Percentiles rank a stretch among this genome's conserved stretches.
phyloP scores from a whole-genome alignment of 1,140 invertebrate genomes.

The Bilobella aurantiaca region DNA sequence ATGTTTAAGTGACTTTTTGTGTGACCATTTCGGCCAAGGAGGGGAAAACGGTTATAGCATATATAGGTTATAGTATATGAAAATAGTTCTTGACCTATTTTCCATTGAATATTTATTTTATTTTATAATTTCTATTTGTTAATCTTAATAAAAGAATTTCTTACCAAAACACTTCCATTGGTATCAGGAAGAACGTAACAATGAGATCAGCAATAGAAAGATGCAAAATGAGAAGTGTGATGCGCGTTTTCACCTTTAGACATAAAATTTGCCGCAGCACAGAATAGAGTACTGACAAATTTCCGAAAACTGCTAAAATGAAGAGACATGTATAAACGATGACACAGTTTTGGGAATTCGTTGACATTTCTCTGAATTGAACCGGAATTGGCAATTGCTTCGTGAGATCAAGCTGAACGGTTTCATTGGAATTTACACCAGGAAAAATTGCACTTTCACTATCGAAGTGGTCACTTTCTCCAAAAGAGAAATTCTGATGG shows the following conservation, averaged over 20 bases:
- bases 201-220: slow-evolving; percentile 64
- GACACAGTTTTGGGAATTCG: slow-evolving; percentile 37
- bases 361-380: slow-evolving; percentile 13
- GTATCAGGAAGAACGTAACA: slow-evolving; percentile 67
- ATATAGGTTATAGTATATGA: no score
- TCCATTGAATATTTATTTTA: no score
- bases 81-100: no score
- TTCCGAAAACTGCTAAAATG: slow-evolving; percentile 57
- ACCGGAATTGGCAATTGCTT: not conserved
- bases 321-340: slow-evolving; percentile 55
- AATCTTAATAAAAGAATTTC: no score
- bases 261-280: slow-evolving; percentile 47
- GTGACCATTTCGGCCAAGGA: no score
- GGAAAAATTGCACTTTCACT: not conserved
- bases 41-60: no score
- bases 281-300: slow-evolving; percentile 61
- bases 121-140: no score
- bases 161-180: no score
- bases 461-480: no score
- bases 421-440: not conserved
- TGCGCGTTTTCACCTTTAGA: slow-evolving; percentile 56
- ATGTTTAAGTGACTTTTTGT: no score
- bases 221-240: slow-evolving; percentile 66
- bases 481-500: no score
- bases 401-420: not conserved